phyloP scores from a whole-genome alignment of 1,140 invertebrate genomes.

The Radopholus similis region DNA sequence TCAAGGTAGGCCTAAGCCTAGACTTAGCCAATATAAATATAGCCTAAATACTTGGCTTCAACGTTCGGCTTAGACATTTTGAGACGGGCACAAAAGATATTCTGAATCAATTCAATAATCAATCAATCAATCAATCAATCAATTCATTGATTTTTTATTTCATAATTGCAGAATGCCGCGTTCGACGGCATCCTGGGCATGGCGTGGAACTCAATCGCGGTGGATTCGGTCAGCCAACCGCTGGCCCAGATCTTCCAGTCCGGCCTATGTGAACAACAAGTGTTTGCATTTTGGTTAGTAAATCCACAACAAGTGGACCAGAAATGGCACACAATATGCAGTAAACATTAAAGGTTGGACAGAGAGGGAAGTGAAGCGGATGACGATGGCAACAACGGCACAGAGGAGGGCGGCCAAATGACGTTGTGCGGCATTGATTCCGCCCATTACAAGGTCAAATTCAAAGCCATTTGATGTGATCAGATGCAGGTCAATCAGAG shows the following conservation, averaged over 20 bases:
- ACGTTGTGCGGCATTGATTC: constrained; percentile 61
- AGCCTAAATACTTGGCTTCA: neutral
- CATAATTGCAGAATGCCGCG: constrained; percentile 70
- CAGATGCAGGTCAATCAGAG: no score
- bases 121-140: neutral
- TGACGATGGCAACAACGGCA: constrained; percentile 60
- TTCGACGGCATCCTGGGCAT: constrained; percentile 96
- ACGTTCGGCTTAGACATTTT: no score
- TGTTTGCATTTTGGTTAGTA: constrained; percentile 90
- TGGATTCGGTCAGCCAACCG: constrained; percentile 65
- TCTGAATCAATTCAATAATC: neutral
- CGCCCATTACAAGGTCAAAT: constrained; percentile 53
- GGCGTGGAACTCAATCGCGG: constrained; percentile 78
- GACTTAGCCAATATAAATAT: neutral
- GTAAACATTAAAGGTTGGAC: neutral
- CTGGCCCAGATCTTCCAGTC: constrained; percentile 79
- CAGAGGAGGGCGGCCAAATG: constrained; percentile 58
- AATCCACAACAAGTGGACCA: neutral
- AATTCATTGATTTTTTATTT: neutral
- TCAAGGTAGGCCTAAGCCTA: no score
- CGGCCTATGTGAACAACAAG: constrained; percentile 74
- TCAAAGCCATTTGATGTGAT: no score
- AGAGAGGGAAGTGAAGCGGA: no score
- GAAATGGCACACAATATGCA: no score
- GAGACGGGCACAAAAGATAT: no score